These are phyloP conservation scores for Campylomormyrus tamandua DNA, from an alignment of 2,113 vertebrate species.

Conservation along the genomic window DNA sequence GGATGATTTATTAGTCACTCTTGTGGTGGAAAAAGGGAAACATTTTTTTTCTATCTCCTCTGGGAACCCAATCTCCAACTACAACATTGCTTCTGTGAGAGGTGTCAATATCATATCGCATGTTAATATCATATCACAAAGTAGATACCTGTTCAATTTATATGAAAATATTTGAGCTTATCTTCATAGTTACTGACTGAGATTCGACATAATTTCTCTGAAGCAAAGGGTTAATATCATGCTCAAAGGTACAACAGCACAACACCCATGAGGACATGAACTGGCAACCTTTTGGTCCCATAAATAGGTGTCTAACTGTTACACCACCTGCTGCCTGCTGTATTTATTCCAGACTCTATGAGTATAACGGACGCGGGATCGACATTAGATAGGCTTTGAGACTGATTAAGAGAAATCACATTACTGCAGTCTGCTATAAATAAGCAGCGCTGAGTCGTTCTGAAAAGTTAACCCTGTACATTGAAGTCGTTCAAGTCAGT, in stretches of 20 bases:
- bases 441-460: neutral
- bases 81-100: neutral
- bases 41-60: neutral
- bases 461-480: neutral
- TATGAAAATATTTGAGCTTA: neutral
- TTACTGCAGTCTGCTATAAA: neutral
- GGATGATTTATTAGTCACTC: slow-evolving; percentile 7
- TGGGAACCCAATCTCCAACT: neutral
- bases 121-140: neutral
- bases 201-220: neutral
- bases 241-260: neutral
- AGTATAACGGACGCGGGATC: neutral
- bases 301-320: slow-evolving; percentile 24
- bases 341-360: neutral
- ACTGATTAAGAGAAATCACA: neutral
- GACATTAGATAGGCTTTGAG: neutral
- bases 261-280: neutral
- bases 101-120: neutral
- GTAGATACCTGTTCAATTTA: neutral
- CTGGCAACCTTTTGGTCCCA: neutral
- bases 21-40: neutral
- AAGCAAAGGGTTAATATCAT: neutral
- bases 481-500: neutral
- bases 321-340: slow-evolving; percentile 42
- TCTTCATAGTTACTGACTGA: neutral